Percentiles rank a stretch among this genome's conserved stretches.
Evolutionary conservation across 2,113 vertebrate genomes (phyloP).

Genomic region (Patagioenas fasciata): DNA sequence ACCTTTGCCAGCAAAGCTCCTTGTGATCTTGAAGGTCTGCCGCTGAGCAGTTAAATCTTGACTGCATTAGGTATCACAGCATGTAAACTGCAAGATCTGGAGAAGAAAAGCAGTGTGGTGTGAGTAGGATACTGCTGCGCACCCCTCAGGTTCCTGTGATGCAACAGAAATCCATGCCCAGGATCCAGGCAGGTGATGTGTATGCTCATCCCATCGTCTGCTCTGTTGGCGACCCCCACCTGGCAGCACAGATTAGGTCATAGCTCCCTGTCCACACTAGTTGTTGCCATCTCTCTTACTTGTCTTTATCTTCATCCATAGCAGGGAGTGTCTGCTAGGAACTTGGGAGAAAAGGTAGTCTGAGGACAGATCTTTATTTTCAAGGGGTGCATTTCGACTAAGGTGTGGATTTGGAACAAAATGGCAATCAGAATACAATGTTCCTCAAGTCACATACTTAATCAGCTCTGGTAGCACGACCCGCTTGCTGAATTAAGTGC

Average conservation of each 20-base stretch:
- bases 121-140: neutral
- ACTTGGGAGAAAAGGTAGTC: neutral
- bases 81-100: neutral
- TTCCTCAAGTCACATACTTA: neutral
- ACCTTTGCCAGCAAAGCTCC: neutral
- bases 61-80: neutral
- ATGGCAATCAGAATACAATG: neutral
- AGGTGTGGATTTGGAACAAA: neutral
- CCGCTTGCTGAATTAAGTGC: neutral
- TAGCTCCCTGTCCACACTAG: neutral
- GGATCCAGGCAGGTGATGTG: neutral
- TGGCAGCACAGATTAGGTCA: accelerated
- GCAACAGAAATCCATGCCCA: neutral
- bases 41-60: neutral
- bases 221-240: neutral
- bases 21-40: neutral
- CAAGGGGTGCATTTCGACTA: neutral
- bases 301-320: neutral
- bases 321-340: neutral
- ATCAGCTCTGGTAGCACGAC: neutral
- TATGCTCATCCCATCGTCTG: accelerated
- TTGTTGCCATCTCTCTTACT: neutral
- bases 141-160: neutral
- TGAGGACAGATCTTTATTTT: neutral
- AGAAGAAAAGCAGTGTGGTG: neutral